Base-by-base conservation (phyloP, 2,888 invertebrate species). In the Malacosoma neustria region DNA sequence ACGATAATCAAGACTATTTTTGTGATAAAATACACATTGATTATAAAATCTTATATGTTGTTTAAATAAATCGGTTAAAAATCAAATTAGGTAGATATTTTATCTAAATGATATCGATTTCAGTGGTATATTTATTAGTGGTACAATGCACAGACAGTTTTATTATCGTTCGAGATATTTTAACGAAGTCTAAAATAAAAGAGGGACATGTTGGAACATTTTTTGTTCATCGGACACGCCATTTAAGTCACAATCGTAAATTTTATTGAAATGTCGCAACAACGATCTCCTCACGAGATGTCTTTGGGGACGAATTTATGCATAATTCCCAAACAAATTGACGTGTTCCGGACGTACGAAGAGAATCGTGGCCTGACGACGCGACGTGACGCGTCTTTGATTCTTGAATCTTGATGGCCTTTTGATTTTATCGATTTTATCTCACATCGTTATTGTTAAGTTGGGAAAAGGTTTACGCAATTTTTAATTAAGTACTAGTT, bases 311-410 rank as follows among this genome's bases (percentile, higher is more conserved):
- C 79, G 84, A 81, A 81, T 85, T 84, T 84, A 84, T 82, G 75
- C 80, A 77, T 84, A 81, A 84, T 82, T 81, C 79, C 76, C 84
- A 84, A 74, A 84, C 84, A 84, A 85, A 85, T 84, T 82, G 84
- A 84, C 80, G 75, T 76, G 60, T 70, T 71, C 71, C 68, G 64
- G 65, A 69, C 66, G 60, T 61, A 67, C 74, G 72, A 73, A 72
- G 71, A 70, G 66, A 64, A 63, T 61, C 58, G 55, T 55, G 60
- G 60, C 67, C 72, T 75, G 67, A 73, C 63, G 72, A 75, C 63
- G 72, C 12, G n/a, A 31, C 13, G 32, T 32, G 13, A 79, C 80
- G 72, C 72, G 68, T 74, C 73, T 75, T 72, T 71, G 66, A 69
- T 59, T 57, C 49, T 60, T 57, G 55, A 61, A 62, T 64, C 59